phyloP scores from a whole-genome alignment of 1,140 invertebrate genomes.

The Eumeta japonica region DNA sequence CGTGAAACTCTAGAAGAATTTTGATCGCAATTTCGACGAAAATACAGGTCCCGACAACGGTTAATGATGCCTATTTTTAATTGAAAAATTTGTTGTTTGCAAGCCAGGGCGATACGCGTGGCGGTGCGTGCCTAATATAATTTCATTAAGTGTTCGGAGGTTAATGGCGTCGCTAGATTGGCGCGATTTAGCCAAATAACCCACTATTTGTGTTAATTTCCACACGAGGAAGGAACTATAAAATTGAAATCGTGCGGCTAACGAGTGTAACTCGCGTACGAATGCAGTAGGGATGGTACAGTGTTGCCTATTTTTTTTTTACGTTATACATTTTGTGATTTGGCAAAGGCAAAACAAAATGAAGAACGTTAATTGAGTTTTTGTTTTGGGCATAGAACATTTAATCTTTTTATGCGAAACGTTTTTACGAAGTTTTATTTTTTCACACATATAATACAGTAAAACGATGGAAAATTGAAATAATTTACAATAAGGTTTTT shows the following conservation, averaged over 20 bases:
- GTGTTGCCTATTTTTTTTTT: slow-evolving; percentile 1
- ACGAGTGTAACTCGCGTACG: slow-evolving; percentile 16
- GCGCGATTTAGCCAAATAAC: slow-evolving; percentile 35
- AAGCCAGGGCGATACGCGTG: too few species aligned
- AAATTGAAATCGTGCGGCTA: slow-evolving; percentile 49
- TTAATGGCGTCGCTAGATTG: slow-evolving; percentile 34
- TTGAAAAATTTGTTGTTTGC: too few species aligned
- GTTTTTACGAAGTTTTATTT: too few species aligned
- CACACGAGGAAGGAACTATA: slow-evolving; percentile 23
- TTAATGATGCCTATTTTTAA: too few species aligned
- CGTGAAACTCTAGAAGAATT: not conserved
- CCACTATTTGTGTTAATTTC: slow-evolving; percentile 30
- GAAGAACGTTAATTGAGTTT: too few species aligned
- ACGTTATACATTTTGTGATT: not conserved
- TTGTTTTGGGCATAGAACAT: too few species aligned
- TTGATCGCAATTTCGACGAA: not conserved
- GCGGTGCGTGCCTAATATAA: slow-evolving; percentile 38
- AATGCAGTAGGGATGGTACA: too few species aligned
- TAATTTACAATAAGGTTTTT: too few species aligned
- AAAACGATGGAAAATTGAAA: too few species aligned
- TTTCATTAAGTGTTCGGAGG: slow-evolving; percentile 28
- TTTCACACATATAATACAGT: too few species aligned
- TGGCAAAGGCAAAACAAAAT: slow-evolving; percentile 5
- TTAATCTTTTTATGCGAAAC: too few species aligned
- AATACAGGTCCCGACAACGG: too few species aligned